A percentile compares a stretch with the other conserved stretches of the same genome.
Evolutionary conservation across 23 tunicate species (phyloP).

Genomic region (Phallusia fumigata): DNA sequence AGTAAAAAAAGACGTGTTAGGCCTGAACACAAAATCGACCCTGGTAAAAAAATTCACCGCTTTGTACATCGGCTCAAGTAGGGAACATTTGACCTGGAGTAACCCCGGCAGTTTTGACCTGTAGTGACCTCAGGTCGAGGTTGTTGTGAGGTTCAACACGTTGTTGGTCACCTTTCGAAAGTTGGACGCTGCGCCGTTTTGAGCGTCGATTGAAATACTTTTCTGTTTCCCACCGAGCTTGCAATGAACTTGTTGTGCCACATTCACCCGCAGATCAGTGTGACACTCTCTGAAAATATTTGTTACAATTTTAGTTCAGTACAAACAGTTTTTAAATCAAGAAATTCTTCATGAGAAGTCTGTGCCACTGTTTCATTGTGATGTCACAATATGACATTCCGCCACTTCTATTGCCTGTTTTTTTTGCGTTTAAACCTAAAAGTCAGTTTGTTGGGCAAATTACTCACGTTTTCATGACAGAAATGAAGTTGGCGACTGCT

Average conservation of each 20-base stretch:
- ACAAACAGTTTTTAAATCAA: no score
- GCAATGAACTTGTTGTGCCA: slow-evolving; percentile 56
- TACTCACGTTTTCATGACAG: slow-evolving; percentile 45
- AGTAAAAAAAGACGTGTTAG: no score
- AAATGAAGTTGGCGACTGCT: slow-evolving; percentile 57
- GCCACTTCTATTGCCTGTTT: no score
- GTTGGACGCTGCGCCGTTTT: slow-evolving; percentile 46
- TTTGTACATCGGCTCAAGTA: no score
- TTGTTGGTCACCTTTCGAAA: slow-evolving; percentile 78
- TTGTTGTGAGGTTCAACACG: slow-evolving; percentile 42
- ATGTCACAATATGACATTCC: no score
- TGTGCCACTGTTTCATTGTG: no score
- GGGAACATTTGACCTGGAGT: background rate
- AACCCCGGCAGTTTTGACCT: background rate
- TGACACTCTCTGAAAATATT: no score
- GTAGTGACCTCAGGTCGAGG: slow-evolving; percentile 32
- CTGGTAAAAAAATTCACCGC: no score
- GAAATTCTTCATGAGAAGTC: no score
- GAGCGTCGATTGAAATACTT: slow-evolving; percentile 53
- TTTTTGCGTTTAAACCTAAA: no score
- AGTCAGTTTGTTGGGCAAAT: slow-evolving; percentile 20
- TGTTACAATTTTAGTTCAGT: no score
- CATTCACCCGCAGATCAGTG: slow-evolving; percentile 60
- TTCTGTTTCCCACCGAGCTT: slow-evolving; percentile 93
- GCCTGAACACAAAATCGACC: no score